Evolutionary conservation across 1,140 invertebrate genomes (phyloP).

Genomic region (Chironomus tepperi): DNA sequence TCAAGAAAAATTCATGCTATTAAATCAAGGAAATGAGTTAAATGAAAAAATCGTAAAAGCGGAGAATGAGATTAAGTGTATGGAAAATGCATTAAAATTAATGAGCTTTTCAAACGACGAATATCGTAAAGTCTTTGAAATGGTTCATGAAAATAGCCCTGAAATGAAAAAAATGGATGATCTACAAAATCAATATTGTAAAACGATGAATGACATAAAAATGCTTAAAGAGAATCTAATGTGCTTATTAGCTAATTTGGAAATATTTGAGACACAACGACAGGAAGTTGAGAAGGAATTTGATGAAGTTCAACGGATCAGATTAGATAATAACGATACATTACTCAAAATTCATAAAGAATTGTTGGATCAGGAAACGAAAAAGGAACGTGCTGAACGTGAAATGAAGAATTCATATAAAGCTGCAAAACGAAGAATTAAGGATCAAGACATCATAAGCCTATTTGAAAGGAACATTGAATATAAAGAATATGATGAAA

Average conservation of each 20-base stretch:
- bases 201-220: conserved; percentile 31
- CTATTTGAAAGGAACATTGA: conserved; percentile 36
- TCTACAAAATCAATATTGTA: conserved; percentile 30
- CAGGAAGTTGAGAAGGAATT: conserved; percentile 28
- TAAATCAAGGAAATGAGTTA: conserved; percentile 54
- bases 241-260: conserved; percentile 27
- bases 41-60: conserved; percentile 54
- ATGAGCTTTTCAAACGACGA: conserved; percentile 53
- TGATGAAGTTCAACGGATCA: conserved; percentile 25
- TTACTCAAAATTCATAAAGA: conserved; percentile 33
- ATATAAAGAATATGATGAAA: conserved; percentile 37
- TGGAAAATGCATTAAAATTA: conserved; percentile 61
- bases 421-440: conserved; percentile 30
- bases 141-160: conserved; percentile 40
- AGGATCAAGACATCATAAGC: conserved; percentile 35
- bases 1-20: conserved; percentile 52
- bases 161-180: conserved; percentile 30
- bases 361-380: conserved; percentile 33
- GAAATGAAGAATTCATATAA: conserved; percentile 34
- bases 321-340: conserved; percentile 31
- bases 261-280: conserved; percentile 28
- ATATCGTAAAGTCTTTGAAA: conserved; percentile 45
- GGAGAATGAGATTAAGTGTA: conserved; percentile 56
- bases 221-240: conserved; percentile 32
- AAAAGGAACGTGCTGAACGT: conserved; percentile 35